A percentile compares a stretch with the other conserved stretches of the same genome.
Conservation (phyloP, 1,140 invertebrate genomes). For the Drosophila virilis region DNA sequence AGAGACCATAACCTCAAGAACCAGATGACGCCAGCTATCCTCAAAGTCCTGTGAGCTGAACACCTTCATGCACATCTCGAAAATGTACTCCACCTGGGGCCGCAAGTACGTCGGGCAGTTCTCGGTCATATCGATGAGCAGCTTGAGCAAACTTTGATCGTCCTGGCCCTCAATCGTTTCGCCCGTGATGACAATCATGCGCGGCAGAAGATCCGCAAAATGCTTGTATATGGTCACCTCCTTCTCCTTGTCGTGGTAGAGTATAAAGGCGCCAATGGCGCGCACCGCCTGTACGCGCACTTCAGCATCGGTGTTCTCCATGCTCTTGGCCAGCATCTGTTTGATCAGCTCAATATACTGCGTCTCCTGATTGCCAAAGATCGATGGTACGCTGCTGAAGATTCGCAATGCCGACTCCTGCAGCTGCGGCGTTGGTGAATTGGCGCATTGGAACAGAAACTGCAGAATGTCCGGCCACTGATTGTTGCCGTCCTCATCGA, state of each 20-base stretch:
- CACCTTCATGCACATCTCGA: constrained; percentile 96
- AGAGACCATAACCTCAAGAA: constrained; percentile 97
- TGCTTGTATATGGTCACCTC: constrained; percentile 94
- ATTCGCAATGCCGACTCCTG: constrained; percentile 97
- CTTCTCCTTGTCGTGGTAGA: constrained; percentile 94
- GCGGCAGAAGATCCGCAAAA: constrained; percentile 93
- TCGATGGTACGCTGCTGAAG: constrained; percentile 92
- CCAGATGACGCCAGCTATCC: constrained; percentile 95
- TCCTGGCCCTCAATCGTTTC: constrained; percentile 92
- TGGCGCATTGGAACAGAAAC: constrained; percentile 98
- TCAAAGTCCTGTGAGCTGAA: constrained; percentile 90
- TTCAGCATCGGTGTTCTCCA: constrained; percentile 88
- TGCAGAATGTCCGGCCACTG: constrained; percentile 98
- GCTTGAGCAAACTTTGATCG: constrained; percentile 95
- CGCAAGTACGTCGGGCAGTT: constrained; percentile 96
- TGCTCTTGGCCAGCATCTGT: constrained; percentile 94
- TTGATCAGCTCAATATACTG: constrained; percentile 97
- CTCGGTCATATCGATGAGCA: constrained; percentile 97
- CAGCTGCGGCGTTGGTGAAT: constrained; percentile 90
- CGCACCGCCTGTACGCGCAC: constrained; percentile 92
- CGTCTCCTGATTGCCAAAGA: constrained; percentile 97
- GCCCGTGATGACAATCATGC: constrained; percentile 88
- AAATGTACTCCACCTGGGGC: constrained; percentile 93
- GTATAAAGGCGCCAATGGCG: constrained; percentile 95
- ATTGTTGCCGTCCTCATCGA: constrained; percentile 98